Percentiles rank a stretch among this genome's conserved stretches.
phyloP scores from a whole-genome alignment of 2,113 vertebrate species.

The Callithrix jacchus region DNA sequence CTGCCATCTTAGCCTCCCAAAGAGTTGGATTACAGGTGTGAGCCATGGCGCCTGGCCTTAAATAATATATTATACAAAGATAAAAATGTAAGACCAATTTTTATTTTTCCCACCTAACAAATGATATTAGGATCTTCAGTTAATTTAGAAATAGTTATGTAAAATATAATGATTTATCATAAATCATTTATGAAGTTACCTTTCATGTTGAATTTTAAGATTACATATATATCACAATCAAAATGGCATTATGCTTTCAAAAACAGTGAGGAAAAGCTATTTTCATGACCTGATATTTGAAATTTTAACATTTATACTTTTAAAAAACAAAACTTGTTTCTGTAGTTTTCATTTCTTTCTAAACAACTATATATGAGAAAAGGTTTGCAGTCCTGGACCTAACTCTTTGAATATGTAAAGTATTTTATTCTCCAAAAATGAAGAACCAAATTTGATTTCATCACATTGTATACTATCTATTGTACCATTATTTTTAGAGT shows the following conservation, averaged over 20 bases:
- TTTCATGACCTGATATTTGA: background rate
- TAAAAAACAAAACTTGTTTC: background rate
- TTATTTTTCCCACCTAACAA: slow-evolving; percentile 18
- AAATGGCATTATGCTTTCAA: background rate
- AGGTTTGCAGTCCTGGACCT: background rate
- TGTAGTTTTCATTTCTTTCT: background rate
- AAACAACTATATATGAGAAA: background rate
- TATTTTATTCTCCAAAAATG: background rate
- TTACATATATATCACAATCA: background rate
- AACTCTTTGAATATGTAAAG: background rate
- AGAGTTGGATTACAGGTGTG: no score
- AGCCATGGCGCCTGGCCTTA: background rate
- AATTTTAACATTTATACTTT: background rate
- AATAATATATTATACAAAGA: background rate
- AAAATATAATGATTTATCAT: background rate
- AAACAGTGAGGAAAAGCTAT: background rate
- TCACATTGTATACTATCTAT: background rate
- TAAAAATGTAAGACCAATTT: slow-evolving; percentile 15
- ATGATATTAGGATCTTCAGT: background rate
- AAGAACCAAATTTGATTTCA: background rate
- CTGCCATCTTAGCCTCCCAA: no score
- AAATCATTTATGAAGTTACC: slow-evolving; percentile 1
- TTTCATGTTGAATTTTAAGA: slow-evolving; percentile 2
- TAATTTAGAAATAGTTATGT: background rate
- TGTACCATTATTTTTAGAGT: background rate